Conservation (phyloP, 1,140 invertebrate species). For the Hycleus phaleratus region DNA sequence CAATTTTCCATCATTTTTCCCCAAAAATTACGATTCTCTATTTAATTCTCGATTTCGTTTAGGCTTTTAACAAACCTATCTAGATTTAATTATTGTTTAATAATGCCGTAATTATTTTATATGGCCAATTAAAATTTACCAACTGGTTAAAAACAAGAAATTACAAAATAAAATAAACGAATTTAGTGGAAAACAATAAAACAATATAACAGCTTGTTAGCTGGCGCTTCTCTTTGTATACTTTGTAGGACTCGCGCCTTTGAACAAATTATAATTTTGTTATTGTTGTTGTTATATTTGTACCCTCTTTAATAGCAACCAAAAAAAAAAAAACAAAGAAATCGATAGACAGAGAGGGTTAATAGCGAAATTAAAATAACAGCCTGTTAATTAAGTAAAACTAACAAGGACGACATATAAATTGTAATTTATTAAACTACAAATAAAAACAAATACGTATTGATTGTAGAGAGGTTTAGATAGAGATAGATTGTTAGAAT, state of each 20-base stretch:
- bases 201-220: slow-evolving; percentile 14
- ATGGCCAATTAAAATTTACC: slow-evolving; percentile 16
- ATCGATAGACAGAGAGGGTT: no score
- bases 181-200: slow-evolving; percentile 6
- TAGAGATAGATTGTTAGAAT: neutral
- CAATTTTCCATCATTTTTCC: no score
- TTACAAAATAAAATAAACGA: slow-evolving; percentile 10
- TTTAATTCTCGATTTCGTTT: no score
- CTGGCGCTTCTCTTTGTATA: slow-evolving; percentile 9
- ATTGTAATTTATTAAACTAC: slow-evolving; percentile 5
- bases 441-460: no score
- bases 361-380: no score
- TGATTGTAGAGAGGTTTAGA: neutral
- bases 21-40: no score
- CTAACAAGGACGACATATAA: neutral
- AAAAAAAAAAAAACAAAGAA: no score
- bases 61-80: no score
- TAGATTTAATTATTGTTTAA: slow-evolving; percentile 11
- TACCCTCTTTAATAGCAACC: no score
- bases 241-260: slow-evolving; percentile 10
- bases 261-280: neutral
- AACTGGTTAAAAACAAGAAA: slow-evolving; percentile 1
- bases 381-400: no score
- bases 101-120: slow-evolving; percentile 14
- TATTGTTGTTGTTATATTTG: no score